Base-by-base conservation (phyloP, 2,797 vertebrate genomes). In the Amblyraja radiata region DNA sequence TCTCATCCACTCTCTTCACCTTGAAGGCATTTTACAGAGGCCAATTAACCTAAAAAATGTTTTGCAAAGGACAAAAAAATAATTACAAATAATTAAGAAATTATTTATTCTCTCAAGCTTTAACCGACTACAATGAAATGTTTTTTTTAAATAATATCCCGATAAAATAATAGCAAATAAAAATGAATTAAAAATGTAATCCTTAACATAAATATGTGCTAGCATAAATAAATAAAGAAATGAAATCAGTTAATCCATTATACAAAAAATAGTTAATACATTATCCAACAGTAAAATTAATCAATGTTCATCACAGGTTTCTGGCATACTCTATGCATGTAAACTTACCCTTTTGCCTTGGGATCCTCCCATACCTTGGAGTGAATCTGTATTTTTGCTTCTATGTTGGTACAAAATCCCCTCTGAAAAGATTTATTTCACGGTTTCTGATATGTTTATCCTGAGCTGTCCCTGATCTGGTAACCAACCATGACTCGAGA, bases 361-460 rank as follows among this genome's bases (percentile, higher is more conserved):
- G 71, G 68, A 91, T 91, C 90, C 90, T 91, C 90, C 90, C 90
- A 91, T 91, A 46, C 32, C 68, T 91, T 74, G 36, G 23, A 74
- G 71, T 46, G 23, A 91, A 73, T 32, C 63, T 25, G 23, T 90
- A 36, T 25, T 90, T 73, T 91, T 54, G 0, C 36, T 54, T 25
- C 39, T 74, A 36, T 74, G n/a, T 74, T 46, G 23, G 11, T 1
- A 28, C 23, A 6, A 65, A 91, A 92, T n/a, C 39, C 28, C 28
- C 1, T n/a, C 46, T 7, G 39, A 71, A 76, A 91, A 54, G 61
- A 36, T n/a, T 92, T 92, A 54, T 46, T 25, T 74, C 16, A 54
- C 39, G 28, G 11, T 92, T 92, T 92, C 36, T 46, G 13, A 28
- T 11, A 54, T 76, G 25, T n/a, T 58, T 58, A 91, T 74, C 90